phyloP scores from a whole-genome alignment of 2,888 invertebrate species.

The Hymenopus coronatus region DNA sequence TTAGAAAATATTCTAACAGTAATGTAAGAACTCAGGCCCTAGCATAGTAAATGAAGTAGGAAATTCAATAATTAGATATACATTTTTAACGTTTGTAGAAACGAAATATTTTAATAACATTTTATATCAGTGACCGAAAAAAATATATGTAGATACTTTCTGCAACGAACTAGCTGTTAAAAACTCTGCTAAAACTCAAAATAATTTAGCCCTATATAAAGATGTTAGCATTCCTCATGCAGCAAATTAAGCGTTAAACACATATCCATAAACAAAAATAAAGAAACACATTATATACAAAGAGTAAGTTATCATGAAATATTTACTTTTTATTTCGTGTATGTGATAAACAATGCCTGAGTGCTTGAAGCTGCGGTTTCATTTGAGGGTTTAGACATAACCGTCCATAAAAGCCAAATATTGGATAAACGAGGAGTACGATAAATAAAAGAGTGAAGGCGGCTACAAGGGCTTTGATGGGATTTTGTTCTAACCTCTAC shows the following conservation, averaged over 20 bases:
- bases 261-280: background rate
- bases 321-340: background rate
- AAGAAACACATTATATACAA: too few species aligned
- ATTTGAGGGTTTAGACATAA: background rate
- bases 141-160: too few species aligned
- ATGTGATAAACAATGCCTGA: background rate
- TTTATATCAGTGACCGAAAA: too few species aligned
- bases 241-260: background rate
- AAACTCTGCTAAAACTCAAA: too few species aligned
- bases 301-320: background rate
- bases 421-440: background rate
- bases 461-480: background rate
- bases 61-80: too few species aligned
- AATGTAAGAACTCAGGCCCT: too few species aligned
- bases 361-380: background rate
- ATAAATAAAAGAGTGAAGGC: background rate
- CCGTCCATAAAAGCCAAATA: background rate
- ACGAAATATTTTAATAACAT: too few species aligned
- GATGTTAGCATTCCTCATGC: background rate
- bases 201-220: background rate
- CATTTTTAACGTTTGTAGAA: too few species aligned
- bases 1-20: too few species aligned
- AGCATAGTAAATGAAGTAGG: too few species aligned
- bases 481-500: constrained; percentile 39
- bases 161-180: too few species aligned